Conservation (phyloP, 23 tunicate genomes). For the Corella eumyota region DNA sequence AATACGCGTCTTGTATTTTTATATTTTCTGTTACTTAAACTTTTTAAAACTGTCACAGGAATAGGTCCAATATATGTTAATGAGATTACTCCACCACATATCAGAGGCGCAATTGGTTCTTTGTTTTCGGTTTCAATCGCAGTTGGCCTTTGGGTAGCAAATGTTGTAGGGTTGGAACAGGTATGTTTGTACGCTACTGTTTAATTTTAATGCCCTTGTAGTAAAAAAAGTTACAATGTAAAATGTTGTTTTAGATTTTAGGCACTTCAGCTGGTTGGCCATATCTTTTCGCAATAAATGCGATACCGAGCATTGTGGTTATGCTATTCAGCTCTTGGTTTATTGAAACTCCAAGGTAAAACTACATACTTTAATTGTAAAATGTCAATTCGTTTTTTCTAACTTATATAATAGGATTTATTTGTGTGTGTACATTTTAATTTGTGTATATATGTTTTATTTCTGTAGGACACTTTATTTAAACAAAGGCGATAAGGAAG, state of each 20-base stretch:
- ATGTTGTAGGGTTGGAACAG: constrained; percentile 39
- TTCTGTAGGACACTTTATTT: background rate
- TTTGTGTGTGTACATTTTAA: background rate
- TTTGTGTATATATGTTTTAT: too few species aligned
- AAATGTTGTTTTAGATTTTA: constrained; percentile 20
- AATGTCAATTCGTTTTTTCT: background rate
- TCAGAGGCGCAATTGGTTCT: constrained; percentile 21
- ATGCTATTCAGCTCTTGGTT: constrained; percentile 13
- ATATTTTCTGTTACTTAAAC: too few species aligned
- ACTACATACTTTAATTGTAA: too few species aligned
- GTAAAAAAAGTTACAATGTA: too few species aligned
- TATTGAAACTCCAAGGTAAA: constrained; percentile 50
- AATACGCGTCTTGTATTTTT: too few species aligned
- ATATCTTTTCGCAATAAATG: constrained; percentile 26
- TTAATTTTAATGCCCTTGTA: too few species aligned
- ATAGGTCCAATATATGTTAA: constrained; percentile 29
- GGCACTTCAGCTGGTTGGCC: constrained; percentile 36
- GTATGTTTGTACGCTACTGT: too few species aligned
- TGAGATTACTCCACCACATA: constrained; percentile 12
- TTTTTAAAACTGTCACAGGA: too few species aligned
- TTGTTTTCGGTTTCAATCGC: constrained; percentile 19
- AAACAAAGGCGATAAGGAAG: background rate
- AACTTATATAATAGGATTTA: background rate
- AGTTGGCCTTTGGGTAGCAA: constrained; percentile 25
- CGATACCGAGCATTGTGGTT: constrained; percentile 22